phyloP scores from a whole-genome alignment of 2,113 vertebrate genomes.

The Glaucomys volans region DNA sequence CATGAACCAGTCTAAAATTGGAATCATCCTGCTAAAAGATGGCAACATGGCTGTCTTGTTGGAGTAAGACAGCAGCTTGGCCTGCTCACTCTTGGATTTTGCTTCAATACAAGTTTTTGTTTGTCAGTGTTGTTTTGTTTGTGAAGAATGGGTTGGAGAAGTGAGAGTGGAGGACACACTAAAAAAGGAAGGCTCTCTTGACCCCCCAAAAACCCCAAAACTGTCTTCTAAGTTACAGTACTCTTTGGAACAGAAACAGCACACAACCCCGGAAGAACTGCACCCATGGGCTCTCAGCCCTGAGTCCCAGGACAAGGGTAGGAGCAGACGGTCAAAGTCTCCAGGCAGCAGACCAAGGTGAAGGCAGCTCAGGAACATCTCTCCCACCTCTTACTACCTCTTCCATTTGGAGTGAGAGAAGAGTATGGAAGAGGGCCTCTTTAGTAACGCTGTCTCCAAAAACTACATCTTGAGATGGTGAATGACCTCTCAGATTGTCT shows the following conservation, averaged over 20 bases:
- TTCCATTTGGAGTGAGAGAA: not conserved
- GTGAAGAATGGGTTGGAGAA: constrained; percentile 13
- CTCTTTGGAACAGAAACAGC: not conserved
- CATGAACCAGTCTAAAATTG: not conserved
- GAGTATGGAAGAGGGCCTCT: not conserved
- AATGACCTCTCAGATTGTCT: not conserved
- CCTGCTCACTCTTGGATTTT: not conserved
- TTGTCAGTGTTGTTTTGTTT: not conserved
- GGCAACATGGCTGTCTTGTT: not conserved
- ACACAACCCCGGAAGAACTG: not conserved
- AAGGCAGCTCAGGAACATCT: not conserved
- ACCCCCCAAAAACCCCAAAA: not conserved
- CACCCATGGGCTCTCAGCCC: not conserved
- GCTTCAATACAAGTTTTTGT: not conserved
- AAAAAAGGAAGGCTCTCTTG: constrained; percentile 23
- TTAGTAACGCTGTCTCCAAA: not conserved
- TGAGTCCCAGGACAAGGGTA: not conserved
- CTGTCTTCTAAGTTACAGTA: not conserved
- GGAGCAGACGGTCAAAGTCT: not conserved
- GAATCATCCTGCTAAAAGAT: not conserved
- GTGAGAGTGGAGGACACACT: not conserved
- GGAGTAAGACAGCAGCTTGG: not conserved
- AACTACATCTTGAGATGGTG: not conserved
- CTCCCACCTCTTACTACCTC: not conserved
- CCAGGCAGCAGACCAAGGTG: not conserved